phyloP scores from a whole-genome alignment of 2,888 invertebrate species.

The Gortyna flavago region DNA sequence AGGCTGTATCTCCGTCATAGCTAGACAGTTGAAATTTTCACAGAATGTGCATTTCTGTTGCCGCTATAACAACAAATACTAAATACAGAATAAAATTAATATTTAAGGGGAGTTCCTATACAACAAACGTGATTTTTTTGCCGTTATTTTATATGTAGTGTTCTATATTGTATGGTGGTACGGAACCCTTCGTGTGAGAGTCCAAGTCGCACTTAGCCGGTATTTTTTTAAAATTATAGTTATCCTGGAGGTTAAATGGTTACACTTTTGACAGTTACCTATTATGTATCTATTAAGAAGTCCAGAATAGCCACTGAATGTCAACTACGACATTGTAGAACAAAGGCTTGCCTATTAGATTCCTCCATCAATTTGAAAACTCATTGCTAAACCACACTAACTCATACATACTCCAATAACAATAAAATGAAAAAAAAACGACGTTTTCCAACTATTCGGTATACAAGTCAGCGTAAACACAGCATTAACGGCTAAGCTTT shows the following conservation, averaged over 20 bases:
- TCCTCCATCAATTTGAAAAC: constrained; percentile 12
- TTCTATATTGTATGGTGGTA: too few relatives aligned
- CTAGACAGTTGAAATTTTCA: too few relatives aligned
- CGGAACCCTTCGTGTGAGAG: too few relatives aligned
- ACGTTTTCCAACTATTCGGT: constrained; percentile 2
- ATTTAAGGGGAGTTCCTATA: too few relatives aligned
- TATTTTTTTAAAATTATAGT: background rate
- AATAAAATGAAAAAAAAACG: constrained; percentile 1
- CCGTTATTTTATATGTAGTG: too few relatives aligned
- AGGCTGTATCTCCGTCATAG: too few relatives aligned
- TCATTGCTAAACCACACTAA: constrained; percentile 9
- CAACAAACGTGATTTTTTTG: too few relatives aligned
- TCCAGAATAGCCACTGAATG: background rate
- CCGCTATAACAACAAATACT: too few relatives aligned
- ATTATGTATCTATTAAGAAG: background rate
- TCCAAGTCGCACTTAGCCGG: too few relatives aligned
- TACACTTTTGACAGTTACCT: background rate
- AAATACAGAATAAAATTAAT: too few relatives aligned
- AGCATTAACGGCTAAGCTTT: constrained; percentile 29
- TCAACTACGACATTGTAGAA: background rate
- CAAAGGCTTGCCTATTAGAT: background rate
- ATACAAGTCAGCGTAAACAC: constrained; percentile 59
- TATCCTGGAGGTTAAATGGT: background rate
- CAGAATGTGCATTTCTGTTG: too few relatives aligned
- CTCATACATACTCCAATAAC: constrained; percentile 22